Conservation (phyloP, 2,113 vertebrate species). For the Phrynosoma platyrhinos region DNA sequence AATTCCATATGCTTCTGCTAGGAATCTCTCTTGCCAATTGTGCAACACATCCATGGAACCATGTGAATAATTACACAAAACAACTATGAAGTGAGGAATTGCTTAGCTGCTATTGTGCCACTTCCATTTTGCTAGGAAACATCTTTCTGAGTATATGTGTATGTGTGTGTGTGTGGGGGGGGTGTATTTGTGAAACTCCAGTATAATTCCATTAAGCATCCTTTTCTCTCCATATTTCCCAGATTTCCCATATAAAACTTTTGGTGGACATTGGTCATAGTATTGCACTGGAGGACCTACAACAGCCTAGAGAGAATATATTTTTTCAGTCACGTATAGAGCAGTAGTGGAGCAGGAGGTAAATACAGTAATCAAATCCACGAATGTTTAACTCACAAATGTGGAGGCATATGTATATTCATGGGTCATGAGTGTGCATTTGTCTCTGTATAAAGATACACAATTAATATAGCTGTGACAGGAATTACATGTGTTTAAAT, state of each 20-base stretch:
- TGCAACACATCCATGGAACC: not conserved
- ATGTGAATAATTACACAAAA: slow-evolving; percentile 1
- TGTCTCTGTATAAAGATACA: too few relatives aligned
- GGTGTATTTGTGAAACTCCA: not conserved
- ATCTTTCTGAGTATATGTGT: not conserved
- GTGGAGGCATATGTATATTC: too few relatives aligned
- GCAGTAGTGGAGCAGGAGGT: too few relatives aligned
- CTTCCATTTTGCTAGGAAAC: slow-evolving; percentile 7
- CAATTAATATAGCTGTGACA: not conserved
- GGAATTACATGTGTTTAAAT: not conserved
- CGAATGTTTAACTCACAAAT: too few relatives aligned
- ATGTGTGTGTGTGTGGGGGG: too few relatives aligned
- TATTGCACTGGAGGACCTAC: too few relatives aligned
- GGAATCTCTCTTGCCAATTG: not conserved
- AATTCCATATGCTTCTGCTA: not conserved
- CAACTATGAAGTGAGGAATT: slow-evolving; percentile 1
- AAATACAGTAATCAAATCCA: too few relatives aligned
- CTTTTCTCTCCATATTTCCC: not conserved
- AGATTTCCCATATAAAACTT: too few relatives aligned
- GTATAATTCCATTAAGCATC: not conserved
- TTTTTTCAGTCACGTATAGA: too few relatives aligned
- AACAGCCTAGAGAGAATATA: too few relatives aligned
- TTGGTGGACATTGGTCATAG: too few relatives aligned
- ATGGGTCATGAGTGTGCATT: too few relatives aligned
- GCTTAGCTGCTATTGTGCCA: not conserved